Evolutionary conservation across 2,113 vertebrate genomes (phyloP).

Genomic region (Oreochromis aureus): DNA sequence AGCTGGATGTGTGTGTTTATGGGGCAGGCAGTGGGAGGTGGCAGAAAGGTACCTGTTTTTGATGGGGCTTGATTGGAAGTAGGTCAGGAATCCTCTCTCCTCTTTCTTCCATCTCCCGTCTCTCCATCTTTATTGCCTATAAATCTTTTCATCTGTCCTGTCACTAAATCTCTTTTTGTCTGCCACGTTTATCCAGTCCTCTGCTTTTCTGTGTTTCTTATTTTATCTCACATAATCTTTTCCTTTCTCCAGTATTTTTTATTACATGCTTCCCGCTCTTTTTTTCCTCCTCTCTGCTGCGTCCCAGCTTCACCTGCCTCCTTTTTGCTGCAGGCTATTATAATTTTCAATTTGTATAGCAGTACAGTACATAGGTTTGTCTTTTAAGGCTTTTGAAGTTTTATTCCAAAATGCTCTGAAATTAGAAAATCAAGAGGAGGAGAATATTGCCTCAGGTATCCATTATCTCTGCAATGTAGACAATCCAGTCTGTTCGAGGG

Average conservation of each 20-base stretch:
- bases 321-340: background rate
- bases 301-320: background rate
- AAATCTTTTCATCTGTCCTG: slow-evolving; percentile 12
- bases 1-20: slow-evolving; percentile 18
- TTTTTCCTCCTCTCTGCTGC: background rate
- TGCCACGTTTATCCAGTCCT: background rate
- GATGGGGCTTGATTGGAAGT: slow-evolving; percentile 21
- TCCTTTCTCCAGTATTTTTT: background rate
- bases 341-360: background rate
- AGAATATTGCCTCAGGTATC: background rate
- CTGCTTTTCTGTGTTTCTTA: background rate
- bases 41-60: slow-evolving; percentile 20
- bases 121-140: background rate
- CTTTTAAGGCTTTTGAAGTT: background rate
- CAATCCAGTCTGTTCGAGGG: background rate
- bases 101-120: background rate
- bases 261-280: background rate
- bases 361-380: background rate
- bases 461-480: background rate
- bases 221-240: background rate
- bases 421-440: background rate
- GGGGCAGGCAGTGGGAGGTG: slow-evolving; percentile 12
- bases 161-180: background rate
- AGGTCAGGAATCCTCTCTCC: slow-evolving; percentile 23
- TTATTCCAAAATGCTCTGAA: background rate